Percentiles rank a stretch among this genome's conserved stretches.
These are phyloP conservation scores for Sebastes jordani DNA, from an alignment of 2,797 vertebrate species.

Conservation along the genomic window DNA sequence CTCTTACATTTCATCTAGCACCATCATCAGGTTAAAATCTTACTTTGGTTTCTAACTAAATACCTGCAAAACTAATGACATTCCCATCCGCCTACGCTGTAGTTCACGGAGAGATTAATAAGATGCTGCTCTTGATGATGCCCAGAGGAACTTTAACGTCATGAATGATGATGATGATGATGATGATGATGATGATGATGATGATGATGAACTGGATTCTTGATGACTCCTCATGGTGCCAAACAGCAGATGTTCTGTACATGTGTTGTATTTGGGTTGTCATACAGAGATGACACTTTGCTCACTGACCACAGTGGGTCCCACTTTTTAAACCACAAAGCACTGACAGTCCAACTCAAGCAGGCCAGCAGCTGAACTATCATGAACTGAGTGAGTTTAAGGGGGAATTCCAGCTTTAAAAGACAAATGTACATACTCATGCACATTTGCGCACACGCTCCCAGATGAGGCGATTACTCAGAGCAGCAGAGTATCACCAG, in stretches of 20 bases:
- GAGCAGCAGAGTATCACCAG: conserved; percentile 25
- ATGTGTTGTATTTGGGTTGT: conserved; percentile 9
- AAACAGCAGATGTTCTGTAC: conserved; percentile 40
- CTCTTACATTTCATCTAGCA: too few relatives aligned
- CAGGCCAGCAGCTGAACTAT: conserved; percentile 48
- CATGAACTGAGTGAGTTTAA: conserved; percentile 7
- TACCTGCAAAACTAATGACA: background rate
- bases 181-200: conserved; percentile 14
- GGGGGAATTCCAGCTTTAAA: conserved; percentile 43
- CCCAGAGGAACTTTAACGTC: background rate
- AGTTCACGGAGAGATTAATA: background rate
- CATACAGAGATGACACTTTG: conserved; percentile 38
- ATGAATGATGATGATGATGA: conserved; percentile 17
- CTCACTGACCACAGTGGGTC: conserved; percentile 29
- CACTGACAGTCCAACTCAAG: conserved; percentile 21
- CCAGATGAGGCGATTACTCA: conserved; percentile 42
- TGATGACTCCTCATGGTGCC: conserved; percentile 2
- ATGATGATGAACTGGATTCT: conserved; percentile 18
- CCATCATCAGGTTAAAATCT: background rate
- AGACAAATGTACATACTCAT: conserved; percentile 24
- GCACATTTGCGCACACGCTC: conserved; percentile 1
- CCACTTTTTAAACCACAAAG: conserved; percentile 21
- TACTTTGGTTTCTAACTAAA: background rate
- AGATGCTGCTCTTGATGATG: background rate
- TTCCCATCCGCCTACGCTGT: background rate